Evolutionary conservation across 1,140 invertebrate genomes (phyloP).

Genomic region (Zaprionus tsacasi): DNA sequence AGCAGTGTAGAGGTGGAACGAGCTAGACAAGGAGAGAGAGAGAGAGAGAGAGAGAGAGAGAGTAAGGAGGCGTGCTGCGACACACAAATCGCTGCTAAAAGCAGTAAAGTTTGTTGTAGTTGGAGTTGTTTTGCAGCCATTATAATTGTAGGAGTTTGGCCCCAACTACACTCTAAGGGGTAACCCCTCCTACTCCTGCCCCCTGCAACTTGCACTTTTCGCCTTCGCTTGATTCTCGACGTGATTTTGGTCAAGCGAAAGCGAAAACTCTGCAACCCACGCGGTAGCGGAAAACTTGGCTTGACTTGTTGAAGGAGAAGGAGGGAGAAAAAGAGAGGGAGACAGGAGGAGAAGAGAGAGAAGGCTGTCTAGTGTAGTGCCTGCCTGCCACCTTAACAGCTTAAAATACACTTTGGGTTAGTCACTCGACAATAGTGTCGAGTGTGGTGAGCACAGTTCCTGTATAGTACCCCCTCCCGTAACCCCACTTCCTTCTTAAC

Average conservation of each 20-base stretch:
- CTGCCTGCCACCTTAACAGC: slow-evolving; percentile 31
- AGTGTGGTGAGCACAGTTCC: slow-evolving; percentile 14
- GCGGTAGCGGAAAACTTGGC: background rate
- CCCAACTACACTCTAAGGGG: background rate
- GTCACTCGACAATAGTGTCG: slow-evolving; percentile 36
- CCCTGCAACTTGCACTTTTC: slow-evolving; percentile 39
- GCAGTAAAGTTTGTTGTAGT: slow-evolving; percentile 42
- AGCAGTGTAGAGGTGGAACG: too few relatives aligned
- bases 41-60: background rate
- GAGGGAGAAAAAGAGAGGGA: background rate
- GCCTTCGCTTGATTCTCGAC: slow-evolving; percentile 30
- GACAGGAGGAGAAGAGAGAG: background rate
- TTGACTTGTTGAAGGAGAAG: background rate
- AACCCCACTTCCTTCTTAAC: background rate
- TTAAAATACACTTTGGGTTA: slow-evolving; percentile 40
- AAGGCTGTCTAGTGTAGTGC: background rate
- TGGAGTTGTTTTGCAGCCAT: slow-evolving; percentile 20
- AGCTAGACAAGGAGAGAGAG: background rate
- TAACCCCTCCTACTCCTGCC: background rate
- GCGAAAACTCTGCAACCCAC: slow-evolving; percentile 28
- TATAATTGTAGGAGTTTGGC: slow-evolving; percentile 43
- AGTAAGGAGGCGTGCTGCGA: slow-evolving; percentile 44
- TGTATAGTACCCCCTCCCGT: background rate
- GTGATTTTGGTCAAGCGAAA: slow-evolving; percentile 51
- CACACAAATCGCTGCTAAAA: slow-evolving; percentile 61